phyloP scores from a whole-genome alignment of 2,888 invertebrate genomes.

The Alentia gelatinosa region DNA sequence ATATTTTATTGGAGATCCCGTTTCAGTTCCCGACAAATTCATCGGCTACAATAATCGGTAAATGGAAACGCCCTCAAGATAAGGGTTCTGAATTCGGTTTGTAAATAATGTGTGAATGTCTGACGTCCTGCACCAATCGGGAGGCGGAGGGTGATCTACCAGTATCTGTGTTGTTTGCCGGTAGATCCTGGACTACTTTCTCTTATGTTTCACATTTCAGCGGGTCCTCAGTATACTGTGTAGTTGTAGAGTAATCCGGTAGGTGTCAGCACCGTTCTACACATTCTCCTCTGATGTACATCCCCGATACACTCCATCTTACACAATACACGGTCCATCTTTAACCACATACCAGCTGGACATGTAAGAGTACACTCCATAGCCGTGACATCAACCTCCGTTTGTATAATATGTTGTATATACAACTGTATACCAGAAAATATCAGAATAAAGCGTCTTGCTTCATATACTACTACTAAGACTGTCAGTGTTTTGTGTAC shows the following conservation, averaged over 20 bases:
- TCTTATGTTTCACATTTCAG: neutral
- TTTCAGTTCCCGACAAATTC: too few species aligned
- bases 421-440: neutral
- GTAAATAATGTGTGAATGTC: too few species aligned
- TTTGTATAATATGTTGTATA: neutral
- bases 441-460: neutral
- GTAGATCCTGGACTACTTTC: too few species aligned
- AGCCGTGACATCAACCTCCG: neutral
- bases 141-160: too few species aligned
- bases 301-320: neutral
- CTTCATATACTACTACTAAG: conserved; percentile 14
- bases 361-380: neutral
- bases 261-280: neutral
- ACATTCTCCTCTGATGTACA: neutral
- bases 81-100: too few species aligned
- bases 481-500: too few species aligned
- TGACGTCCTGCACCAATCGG: too few species aligned
- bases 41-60: too few species aligned
- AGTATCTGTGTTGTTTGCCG: too few species aligned
- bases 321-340: neutral
- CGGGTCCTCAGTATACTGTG: neutral
- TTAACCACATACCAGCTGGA: neutral
- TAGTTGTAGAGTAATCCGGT: neutral
- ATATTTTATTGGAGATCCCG: too few species aligned
- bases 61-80: too few species aligned